A percentile compares a stretch with the other conserved stretches of the same genome.
Conservation (phyloP, 2,113 vertebrate genomes). For the Pteronura brasiliensis region DNA sequence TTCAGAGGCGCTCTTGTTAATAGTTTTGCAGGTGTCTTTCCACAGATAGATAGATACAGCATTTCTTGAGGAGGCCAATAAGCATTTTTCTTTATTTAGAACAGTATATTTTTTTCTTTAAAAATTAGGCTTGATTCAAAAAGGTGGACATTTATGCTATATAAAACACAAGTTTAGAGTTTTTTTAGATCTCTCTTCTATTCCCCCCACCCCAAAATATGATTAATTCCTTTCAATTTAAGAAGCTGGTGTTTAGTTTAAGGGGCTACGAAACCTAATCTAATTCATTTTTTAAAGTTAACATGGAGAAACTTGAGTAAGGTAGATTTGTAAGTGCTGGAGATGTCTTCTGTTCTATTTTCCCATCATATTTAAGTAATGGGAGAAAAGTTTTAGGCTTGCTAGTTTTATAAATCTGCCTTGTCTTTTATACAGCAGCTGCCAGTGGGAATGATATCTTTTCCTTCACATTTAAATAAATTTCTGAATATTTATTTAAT, state of each 20-base stretch:
- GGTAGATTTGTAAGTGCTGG: background rate
- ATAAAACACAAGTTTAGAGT: background rate
- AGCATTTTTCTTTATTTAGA: background rate
- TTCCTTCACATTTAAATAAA: constrained; percentile 24
- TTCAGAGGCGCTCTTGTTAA: background rate
- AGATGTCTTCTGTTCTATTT: background rate
- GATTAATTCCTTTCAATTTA: background rate
- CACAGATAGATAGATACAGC: background rate
- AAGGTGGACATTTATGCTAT: background rate
- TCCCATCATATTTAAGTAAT: background rate
- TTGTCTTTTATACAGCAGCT: background rate
- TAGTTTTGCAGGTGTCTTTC: background rate
- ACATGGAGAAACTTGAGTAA: background rate
- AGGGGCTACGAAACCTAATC: background rate
- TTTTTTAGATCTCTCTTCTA: background rate
- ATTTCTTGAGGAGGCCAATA: background rate
- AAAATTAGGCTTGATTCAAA: background rate
- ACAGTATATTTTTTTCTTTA: background rate
- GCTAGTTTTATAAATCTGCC: background rate
- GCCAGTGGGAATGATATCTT: background rate
- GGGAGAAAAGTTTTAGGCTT: background rate
- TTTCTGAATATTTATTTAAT: constrained; percentile 27
- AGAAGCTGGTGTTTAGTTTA: background rate
- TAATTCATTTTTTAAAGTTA: background rate
- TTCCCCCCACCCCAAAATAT: background rate